Percentiles rank a stretch among this genome's conserved stretches.
These are phyloP conservation scores for Eretmocerus hayati DNA, from an alignment of 2,888 invertebrate species.

Conservation along the genomic window DNA sequence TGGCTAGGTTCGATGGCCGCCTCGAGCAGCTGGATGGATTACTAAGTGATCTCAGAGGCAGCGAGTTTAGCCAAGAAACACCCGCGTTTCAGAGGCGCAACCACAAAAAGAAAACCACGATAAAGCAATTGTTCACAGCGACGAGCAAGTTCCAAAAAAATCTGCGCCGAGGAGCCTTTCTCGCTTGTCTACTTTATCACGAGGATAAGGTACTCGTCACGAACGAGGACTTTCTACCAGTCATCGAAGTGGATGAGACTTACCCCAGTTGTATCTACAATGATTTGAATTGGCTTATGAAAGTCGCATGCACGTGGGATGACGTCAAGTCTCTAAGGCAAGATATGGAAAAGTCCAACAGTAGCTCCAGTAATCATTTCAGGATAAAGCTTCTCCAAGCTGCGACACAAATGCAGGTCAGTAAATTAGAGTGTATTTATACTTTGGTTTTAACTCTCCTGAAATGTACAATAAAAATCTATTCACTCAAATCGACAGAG, in stretches of 20 bases:
- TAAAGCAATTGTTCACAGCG: constrained; percentile 90
- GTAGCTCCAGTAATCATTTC: constrained; percentile 82
- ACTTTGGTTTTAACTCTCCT: not conserved
- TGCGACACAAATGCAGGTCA: constrained; percentile 76
- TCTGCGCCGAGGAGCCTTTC: constrained; percentile 83
- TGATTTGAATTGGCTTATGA: constrained; percentile 98
- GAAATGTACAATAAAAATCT: constrained; percentile 3
- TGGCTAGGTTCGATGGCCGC: constrained; percentile 62
- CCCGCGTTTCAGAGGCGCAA: constrained; percentile 61
- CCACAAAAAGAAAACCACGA: constrained; percentile 79
- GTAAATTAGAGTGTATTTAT: too few relatives aligned
- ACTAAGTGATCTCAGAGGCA: constrained; percentile 63
- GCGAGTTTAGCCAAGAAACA: constrained; percentile 61
- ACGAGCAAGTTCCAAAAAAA: constrained; percentile 96
- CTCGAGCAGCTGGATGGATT: constrained; percentile 68
- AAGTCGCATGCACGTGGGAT: constrained; percentile 95
- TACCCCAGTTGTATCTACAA: constrained; percentile 85
- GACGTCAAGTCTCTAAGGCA: constrained; percentile 85
- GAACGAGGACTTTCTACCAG: constrained; percentile 93
- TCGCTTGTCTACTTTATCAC: constrained; percentile 88
- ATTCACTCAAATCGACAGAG: not conserved
- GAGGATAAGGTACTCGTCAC: constrained; percentile 95
- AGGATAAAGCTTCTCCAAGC: constrained; percentile 87
- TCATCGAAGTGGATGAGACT: constrained; percentile 94
- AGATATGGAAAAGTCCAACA: constrained; percentile 90